These are phyloP conservation scores for Ophioninae sp. DNA, from an alignment of 2,888 invertebrate genomes.

Conservation along the genomic window DNA sequence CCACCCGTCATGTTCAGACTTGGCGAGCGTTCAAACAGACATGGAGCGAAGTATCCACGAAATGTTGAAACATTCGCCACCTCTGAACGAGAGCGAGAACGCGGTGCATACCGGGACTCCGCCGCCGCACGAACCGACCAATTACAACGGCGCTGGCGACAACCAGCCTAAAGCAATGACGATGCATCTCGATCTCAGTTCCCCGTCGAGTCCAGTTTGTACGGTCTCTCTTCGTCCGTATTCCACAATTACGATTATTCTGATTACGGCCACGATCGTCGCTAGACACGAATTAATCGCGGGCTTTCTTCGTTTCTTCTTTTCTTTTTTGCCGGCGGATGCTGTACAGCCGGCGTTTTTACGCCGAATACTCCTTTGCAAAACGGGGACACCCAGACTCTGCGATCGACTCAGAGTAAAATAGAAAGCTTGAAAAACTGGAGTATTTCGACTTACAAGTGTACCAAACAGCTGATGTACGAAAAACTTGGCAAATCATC, in stretches of 20 bases:
- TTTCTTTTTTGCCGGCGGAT: constrained; percentile 35
- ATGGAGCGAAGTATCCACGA: constrained; percentile 90
- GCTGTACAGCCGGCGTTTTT: constrained; percentile 69
- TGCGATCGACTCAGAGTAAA: constrained; percentile 89
- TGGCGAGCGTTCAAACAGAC: constrained; percentile 61
- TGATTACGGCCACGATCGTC: not conserved
- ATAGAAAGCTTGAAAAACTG: constrained; percentile 97
- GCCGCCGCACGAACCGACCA: constrained; percentile 80
- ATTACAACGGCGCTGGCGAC: constrained; percentile 69
- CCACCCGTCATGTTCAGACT: not conserved
- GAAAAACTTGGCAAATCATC: constrained; percentile 98
- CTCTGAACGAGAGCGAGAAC: constrained; percentile 88
- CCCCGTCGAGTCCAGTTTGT: constrained; percentile 83
- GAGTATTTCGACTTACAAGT: constrained; percentile 99
- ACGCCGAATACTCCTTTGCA: constrained; percentile 84
- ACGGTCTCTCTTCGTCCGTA: constrained; percentile 64
- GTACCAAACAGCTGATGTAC: constrained; percentile 97
- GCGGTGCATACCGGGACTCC: constrained; percentile 89
- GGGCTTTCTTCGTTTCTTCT: constrained; percentile 23
- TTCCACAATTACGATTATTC: constrained; percentile 48
- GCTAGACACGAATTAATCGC: not conserved
- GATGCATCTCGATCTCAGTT: constrained; percentile 87
- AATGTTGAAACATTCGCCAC: constrained; percentile 92
- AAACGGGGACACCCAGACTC: constrained; percentile 85
- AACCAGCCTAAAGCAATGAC: constrained; percentile 85